These are phyloP conservation scores for Molanna angustata DNA, from an alignment of 2,888 invertebrate genomes.

Conservation along the genomic window DNA sequence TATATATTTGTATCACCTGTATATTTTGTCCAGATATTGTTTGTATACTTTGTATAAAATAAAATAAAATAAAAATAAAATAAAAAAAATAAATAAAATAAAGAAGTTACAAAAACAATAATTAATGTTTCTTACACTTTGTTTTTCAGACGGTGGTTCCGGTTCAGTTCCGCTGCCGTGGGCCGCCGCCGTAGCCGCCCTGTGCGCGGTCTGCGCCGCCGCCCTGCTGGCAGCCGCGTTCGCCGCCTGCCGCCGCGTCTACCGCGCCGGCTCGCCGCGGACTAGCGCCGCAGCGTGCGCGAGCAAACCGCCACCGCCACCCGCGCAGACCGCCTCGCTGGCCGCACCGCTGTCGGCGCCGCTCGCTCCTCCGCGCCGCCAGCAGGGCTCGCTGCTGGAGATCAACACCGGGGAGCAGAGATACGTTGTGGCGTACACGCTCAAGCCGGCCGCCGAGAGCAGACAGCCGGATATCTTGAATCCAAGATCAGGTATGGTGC, in stretches of 20 bases:
- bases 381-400: constrained; percentile 44
- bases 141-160: constrained; percentile 62
- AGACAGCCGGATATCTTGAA: constrained; percentile 79
- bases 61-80: too few relatives aligned
- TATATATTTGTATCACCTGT: too few relatives aligned
- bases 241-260: constrained; percentile 12
- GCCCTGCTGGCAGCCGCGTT: constrained; percentile 38
- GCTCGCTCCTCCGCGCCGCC: constrained; percentile 42
- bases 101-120: too few relatives aligned
- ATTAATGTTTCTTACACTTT: constrained; percentile 26
- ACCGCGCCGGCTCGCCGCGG: constrained; percentile 41
- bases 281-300: constrained; percentile 44
- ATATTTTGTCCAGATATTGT: too few relatives aligned
- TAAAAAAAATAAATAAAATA: too few relatives aligned
- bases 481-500: constrained; percentile 63
- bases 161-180: constrained; percentile 69
- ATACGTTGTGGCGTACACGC: constrained; percentile 82
- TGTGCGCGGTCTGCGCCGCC: constrained; percentile 44
- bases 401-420: constrained; percentile 77
- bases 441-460: constrained; percentile 67
- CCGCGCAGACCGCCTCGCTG: constrained; percentile 42
- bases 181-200: constrained; percentile 45
- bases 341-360: constrained; percentile 46
- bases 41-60: too few relatives aligned
- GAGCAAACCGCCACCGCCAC: constrained; percentile 44